Percentiles rank a stretch among this genome's conserved stretches.
These are phyloP conservation scores for Melieria picta DNA, from an alignment of 2,888 invertebrate species.

Conservation along the genomic window DNA sequence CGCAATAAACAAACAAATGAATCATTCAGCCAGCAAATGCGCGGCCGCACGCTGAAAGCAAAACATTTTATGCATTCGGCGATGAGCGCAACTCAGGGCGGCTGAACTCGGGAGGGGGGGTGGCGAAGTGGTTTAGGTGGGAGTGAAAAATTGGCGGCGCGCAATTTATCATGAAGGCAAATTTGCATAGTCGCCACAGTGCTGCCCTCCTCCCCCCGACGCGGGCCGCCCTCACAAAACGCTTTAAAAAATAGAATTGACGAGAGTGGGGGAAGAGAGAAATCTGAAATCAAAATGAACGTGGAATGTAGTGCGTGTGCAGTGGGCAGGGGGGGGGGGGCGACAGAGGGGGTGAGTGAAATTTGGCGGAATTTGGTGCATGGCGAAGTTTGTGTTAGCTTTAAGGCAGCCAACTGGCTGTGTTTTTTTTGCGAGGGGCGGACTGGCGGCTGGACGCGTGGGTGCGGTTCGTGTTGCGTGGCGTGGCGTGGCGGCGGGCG, in stretches of 20 bases:
- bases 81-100: neutral
- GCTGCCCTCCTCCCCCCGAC: too few species aligned
- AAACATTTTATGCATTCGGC: neutral
- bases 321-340: neutral
- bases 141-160: neutral
- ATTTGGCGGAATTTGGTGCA: neutral
- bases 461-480: neutral
- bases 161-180: constrained; percentile 15
- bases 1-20: constrained; percentile 10
- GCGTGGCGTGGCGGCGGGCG: neutral
- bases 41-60: neutral
- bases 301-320: neutral
- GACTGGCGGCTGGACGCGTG: neutral
- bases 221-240: too few species aligned
- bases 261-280: neutral
- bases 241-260: neutral
- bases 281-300: neutral
- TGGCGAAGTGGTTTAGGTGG: neutral
- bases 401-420: too few species aligned
- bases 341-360: neutral
- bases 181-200: constrained; percentile 3
- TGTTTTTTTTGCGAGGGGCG: too few species aligned
- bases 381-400: too few species aligned
- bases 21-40: constrained; percentile 6
- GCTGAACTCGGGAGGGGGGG: neutral